Evolutionary conservation across 2,113 vertebrate genomes (phyloP).

Genomic region (Ochotona princeps): DNA sequence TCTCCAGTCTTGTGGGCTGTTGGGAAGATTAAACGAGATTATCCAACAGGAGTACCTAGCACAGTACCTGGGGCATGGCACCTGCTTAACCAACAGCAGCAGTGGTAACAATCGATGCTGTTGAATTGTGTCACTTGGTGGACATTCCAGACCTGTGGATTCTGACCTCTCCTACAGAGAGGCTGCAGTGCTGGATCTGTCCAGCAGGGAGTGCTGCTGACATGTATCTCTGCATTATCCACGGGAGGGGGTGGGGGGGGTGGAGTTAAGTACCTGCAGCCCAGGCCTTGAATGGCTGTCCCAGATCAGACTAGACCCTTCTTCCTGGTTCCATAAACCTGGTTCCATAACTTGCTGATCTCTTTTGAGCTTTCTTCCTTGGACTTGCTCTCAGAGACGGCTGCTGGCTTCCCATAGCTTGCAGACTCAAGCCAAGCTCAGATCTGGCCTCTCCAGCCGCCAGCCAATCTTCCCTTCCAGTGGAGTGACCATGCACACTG

Average conservation of each 20-base stretch:
- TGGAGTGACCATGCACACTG: neutral
- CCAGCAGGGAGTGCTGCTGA: constrained; percentile 61
- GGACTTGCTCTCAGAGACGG: neutral
- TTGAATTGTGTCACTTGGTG: neutral
- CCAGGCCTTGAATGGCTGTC: neutral
- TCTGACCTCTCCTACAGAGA: neutral
- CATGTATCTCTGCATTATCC: neutral
- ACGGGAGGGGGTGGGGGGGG: neutral
- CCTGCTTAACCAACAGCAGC: neutral
- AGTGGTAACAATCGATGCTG: too few species aligned
- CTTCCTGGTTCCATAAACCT: neutral
- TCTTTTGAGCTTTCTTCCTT: neutral
- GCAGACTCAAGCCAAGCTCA: neutral
- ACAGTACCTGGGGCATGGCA: too few species aligned
- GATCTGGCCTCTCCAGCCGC: neutral
- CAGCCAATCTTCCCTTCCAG: neutral
- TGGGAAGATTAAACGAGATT: neutral
- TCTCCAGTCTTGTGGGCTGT: neutral
- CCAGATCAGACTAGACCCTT: neutral
- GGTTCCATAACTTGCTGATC: neutral
- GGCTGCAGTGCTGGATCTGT: accelerated
- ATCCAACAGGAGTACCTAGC: neutral
- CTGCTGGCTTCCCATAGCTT: neutral
- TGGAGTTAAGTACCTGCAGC: neutral
- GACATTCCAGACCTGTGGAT: neutral